Percentiles rank a stretch among this genome's conserved stretches.
These are phyloP conservation scores for Bettongia penicillata DNA, from an alignment of 2,113 vertebrate genomes.

Conservation along the genomic window DNA sequence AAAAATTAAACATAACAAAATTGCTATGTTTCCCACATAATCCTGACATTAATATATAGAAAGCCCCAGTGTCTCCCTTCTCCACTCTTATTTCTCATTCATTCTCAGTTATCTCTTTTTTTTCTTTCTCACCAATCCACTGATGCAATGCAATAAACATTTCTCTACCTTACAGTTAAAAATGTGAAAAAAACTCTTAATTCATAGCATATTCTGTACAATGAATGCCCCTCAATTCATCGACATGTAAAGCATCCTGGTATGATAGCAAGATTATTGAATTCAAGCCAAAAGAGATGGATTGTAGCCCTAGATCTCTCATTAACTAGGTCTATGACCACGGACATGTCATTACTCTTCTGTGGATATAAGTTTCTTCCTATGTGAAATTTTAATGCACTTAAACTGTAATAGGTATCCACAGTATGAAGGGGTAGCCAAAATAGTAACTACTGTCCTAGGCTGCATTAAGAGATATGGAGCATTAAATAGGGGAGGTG, in stretches of 20 bases:
- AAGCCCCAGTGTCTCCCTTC: not conserved
- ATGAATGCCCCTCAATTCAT: not conserved
- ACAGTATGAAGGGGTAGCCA: not conserved
- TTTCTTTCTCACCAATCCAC: not conserved
- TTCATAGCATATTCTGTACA: no score
- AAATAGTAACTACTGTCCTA: not conserved
- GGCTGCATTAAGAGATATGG: not conserved
- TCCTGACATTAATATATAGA: not conserved
- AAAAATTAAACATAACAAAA: not conserved
- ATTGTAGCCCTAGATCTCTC: not conserved
- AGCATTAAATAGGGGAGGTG: not conserved
- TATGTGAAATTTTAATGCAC: not conserved
- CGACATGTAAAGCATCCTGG: not conserved
- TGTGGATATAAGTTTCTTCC: not conserved
- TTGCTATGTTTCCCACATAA: not conserved
- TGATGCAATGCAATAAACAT: not conserved
- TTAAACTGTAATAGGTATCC: not conserved
- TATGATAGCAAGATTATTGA: not conserved
- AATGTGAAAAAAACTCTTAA: no score
- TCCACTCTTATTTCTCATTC: not conserved
- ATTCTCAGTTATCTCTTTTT: not conserved
- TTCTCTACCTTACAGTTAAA: not conserved
- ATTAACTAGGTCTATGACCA: not conserved
- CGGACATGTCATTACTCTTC: not conserved
- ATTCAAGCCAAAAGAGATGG: not conserved